phyloP scores from a whole-genome alignment of 2,797 vertebrate genomes.

The Chaunax sp. region DNA sequence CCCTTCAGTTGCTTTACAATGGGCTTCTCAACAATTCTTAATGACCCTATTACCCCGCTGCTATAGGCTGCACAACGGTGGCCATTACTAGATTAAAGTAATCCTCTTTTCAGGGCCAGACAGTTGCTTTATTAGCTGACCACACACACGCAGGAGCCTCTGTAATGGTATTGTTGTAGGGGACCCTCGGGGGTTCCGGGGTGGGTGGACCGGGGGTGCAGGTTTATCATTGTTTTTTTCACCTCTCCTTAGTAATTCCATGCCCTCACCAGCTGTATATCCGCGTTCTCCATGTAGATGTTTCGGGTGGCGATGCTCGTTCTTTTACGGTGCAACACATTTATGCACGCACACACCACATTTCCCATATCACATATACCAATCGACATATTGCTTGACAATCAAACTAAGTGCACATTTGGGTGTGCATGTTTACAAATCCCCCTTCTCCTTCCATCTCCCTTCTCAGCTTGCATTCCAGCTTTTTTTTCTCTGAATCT shows the following conservation, averaged over 20 bases:
- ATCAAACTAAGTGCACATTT: constrained; percentile 24
- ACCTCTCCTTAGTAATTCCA: constrained; percentile 35
- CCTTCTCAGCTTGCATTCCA: constrained; percentile 39
- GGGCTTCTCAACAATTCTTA: constrained; percentile 57
- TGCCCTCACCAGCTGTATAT: constrained; percentile 10
- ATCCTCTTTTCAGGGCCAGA: constrained; percentile 84
- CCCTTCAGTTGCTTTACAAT: constrained; percentile 57
- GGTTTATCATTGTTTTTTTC: constrained; percentile 24
- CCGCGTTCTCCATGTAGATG: constrained; percentile 5
- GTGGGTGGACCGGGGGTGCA: constrained; percentile 10
- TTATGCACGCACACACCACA: constrained; percentile 9
- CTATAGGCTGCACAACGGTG: constrained; percentile 63
- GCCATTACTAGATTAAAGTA: constrained; percentile 87
- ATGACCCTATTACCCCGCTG: constrained; percentile 67
- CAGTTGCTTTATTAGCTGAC: constrained; percentile 85
- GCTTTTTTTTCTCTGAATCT: constrained; percentile 33
- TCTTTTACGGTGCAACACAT: not conserved
- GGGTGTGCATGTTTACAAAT: constrained; percentile 27
- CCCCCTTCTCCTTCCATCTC: not conserved
- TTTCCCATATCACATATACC: constrained; percentile 16
- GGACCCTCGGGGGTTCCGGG: constrained; percentile 48
- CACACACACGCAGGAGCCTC: constrained; percentile 83
- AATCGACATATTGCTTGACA: constrained; percentile 24
- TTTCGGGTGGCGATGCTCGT: not conserved
- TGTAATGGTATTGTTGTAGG: constrained; percentile 78